Evolutionary conservation across 2,888 invertebrate genomes (phyloP).

Genomic region (Acrobasis suavella): DNA sequence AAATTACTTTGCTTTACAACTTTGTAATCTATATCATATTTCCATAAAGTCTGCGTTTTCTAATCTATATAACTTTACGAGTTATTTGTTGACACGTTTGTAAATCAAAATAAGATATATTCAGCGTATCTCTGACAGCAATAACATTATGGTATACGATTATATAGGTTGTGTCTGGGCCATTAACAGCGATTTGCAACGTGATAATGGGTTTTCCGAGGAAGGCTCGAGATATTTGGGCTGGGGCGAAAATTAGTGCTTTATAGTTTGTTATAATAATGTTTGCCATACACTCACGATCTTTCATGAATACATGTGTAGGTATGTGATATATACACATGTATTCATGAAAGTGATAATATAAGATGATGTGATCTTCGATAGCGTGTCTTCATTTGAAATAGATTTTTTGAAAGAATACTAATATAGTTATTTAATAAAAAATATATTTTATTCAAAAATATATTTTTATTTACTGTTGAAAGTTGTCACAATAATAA

Average conservation of each 20-base stretch:
- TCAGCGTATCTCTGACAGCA: not conserved
- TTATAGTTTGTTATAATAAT: not conserved
- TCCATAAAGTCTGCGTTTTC: not conserved
- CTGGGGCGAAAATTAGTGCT: not conserved
- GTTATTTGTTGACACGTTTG: not conserved
- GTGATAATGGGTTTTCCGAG: slow-evolving; percentile 46
- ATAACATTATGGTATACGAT: not conserved
- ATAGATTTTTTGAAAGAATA: too few species aligned
- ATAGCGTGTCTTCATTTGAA: too few species aligned
- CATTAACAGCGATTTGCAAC: slow-evolving; percentile 49
- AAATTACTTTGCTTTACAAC: slow-evolving; percentile 3
- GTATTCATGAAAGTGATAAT: too few species aligned
- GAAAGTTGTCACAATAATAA: too few species aligned
- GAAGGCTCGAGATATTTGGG: not conserved
- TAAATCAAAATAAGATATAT: not conserved
- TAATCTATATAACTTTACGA: not conserved
- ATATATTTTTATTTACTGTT: too few species aligned
- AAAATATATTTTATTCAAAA: too few species aligned
- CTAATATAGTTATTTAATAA: too few species aligned
- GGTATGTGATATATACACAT: too few species aligned
- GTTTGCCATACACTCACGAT: not conserved
- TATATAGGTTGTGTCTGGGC: slow-evolving; percentile 32
- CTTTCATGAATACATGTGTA: not conserved
- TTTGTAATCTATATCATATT: slow-evolving; percentile 3
- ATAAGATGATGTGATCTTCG: too few species aligned